These are phyloP conservation scores for Isaurus tuberculatus DNA, from an alignment of 92 coral and sea anemone species.

Conservation along the genomic window DNA sequence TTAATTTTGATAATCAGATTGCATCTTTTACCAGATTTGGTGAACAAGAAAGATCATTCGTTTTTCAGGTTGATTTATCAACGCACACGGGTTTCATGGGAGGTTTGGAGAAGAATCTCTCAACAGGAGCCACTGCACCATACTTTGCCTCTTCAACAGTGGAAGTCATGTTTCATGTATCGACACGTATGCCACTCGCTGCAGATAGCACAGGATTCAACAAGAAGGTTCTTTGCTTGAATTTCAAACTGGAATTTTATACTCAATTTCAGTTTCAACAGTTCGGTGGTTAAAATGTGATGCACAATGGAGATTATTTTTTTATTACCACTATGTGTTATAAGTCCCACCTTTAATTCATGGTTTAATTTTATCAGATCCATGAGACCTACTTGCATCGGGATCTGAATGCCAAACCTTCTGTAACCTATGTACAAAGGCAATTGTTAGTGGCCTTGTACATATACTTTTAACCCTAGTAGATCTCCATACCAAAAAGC, in stretches of 20 bases:
- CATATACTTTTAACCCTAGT: too few species aligned
- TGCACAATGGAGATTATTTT: background rate
- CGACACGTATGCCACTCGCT: constrained; percentile 95
- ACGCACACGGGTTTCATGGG: constrained; percentile 98
- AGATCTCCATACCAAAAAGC: too few species aligned
- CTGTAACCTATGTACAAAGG: too few species aligned
- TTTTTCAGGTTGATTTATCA: constrained; percentile 89
- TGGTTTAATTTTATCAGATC: too few species aligned
- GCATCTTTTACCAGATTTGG: background rate
- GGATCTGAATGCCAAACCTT: too few species aligned
- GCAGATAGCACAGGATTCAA: constrained; percentile 89
- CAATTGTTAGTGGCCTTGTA: too few species aligned
- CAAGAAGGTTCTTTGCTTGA: constrained; percentile 93
- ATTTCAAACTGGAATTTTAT: too few species aligned
- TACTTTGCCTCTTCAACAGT: constrained; percentile 90
- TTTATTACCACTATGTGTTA: too few species aligned
- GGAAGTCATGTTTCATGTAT: constrained; percentile 95
- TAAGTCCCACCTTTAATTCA: too few species aligned
- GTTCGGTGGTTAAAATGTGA: background rate
- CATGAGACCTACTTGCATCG: too few species aligned
- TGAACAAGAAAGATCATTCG: background rate
- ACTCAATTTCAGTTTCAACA: too few species aligned
- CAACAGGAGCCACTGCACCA: constrained; percentile 96
- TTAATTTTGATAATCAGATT: too few species aligned
- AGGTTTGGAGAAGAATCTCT: constrained; percentile 91